Conservation (phyloP, 2,113 vertebrate species). For the Nerophis ophidion region DNA sequence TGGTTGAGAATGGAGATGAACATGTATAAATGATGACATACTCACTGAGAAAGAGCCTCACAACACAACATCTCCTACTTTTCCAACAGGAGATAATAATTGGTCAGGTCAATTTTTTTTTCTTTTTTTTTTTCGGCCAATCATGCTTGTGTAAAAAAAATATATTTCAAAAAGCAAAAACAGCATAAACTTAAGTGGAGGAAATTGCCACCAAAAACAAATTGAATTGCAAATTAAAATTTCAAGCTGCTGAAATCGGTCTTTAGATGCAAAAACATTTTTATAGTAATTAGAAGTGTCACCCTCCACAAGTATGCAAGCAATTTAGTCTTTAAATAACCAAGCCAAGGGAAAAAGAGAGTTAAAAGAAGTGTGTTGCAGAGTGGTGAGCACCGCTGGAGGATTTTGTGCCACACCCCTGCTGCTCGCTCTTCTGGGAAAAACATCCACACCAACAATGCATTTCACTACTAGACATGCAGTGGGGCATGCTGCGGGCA, state of each 20-base stretch:
- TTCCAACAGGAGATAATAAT: slow-evolving; percentile 85
- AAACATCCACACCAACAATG: slow-evolving; percentile 75
- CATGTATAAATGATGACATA: slow-evolving; percentile 83
- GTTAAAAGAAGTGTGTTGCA: slow-evolving; percentile 23
- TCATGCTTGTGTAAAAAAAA: slow-evolving; percentile 1
- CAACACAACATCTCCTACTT: slow-evolving; percentile 85
- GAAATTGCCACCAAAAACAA: no score
- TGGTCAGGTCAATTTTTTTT: slow-evolving; percentile 64
- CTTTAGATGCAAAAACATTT: not conserved
- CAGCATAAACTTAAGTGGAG: no score
- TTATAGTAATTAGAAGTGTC: slow-evolving; percentile 18
- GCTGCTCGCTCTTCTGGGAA: slow-evolving; percentile 72
- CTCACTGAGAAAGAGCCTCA: slow-evolving; percentile 93
- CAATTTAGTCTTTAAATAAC: not conserved
- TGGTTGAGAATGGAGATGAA: slow-evolving; percentile 78
- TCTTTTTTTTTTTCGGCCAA: not conserved
- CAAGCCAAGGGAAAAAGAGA: slow-evolving; percentile 2
- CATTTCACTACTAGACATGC: slow-evolving; percentile 86
- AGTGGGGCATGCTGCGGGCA: slow-evolving; percentile 92
- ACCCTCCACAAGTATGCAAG: slow-evolving; percentile 15
- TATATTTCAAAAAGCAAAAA: not conserved
- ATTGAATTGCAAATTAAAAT: not conserved
- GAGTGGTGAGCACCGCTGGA: slow-evolving; percentile 56
- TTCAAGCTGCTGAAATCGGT: not conserved
- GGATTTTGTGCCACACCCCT: slow-evolving; percentile 81